Evolutionary conservation across 1,140 invertebrate species (phyloP), one percentile per base, ranked within the genome.

Genomic region (Agrilus planipennis): DNA sequence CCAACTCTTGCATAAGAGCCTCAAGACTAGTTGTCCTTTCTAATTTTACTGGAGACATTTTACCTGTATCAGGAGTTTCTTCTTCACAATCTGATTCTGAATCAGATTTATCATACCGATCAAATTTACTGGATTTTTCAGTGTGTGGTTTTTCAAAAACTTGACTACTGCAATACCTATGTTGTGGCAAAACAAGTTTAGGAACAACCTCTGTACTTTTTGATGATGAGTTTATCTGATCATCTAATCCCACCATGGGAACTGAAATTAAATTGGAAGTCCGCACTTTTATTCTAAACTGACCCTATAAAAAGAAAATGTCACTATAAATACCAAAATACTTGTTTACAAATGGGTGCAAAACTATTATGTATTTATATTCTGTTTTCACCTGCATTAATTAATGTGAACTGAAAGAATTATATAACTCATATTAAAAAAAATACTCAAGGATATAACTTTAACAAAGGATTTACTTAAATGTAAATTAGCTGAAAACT

Each of bases 1-100:
- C 59, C 20, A 63, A 44, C 43, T 61, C 59, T 36, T 61, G 46
- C 51, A 63, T 59, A 25, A 63, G 38, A n/a, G 51, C 54, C 14
- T 63, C 60, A 27, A 63, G 49, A 44, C 60, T 63, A 38, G 50
- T 49, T 16, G 49, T 29, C 21, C 51, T 46, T 28, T 49, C 42
- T 20, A 59, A 46, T 30, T 53, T 50, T 32, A 17, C 19, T 7
- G 30, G n/a, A 15, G 39, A 20, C 12, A 6, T 21, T 18, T 11
- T 19, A 29, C 17, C 37, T 34, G 38, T 16, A 30, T 19, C 19
- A 12, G 25, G 25, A 3, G 3, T 14, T 18, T 42, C 29, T 21
- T 38, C 17, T 28, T 57, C 51, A 15, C 47, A 48, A 35, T 61
- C 58, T 17, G 57, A 55, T 34, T 61, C 60, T 17, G 45, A 46